A percentile compares a stretch with the other conserved stretches of the same genome.
Conservation (phyloP, 2,113 vertebrate species). For the Progne subis region DNA sequence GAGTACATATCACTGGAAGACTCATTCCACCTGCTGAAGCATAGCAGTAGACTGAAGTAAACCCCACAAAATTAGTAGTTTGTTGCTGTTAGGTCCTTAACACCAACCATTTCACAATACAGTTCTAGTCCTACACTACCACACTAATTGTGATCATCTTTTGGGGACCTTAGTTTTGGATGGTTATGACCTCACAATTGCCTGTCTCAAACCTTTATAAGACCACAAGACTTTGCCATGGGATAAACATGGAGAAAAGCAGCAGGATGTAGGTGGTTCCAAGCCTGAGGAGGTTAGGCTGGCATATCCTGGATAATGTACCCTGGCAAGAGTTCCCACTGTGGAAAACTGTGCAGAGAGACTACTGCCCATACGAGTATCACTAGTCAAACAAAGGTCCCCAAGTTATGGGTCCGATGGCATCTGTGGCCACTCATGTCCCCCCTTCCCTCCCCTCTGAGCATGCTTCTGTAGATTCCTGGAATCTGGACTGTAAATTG, state of each 20-base stretch:
- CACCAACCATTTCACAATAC: background rate
- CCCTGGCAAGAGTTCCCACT: background rate
- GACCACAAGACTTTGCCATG: background rate
- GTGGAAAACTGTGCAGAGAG: background rate
- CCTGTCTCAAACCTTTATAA: background rate
- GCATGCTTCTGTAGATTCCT: background rate
- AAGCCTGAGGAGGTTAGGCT: background rate
- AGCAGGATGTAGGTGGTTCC: background rate
- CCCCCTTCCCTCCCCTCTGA: background rate
- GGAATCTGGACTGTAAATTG: background rate
- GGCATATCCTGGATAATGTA: background rate
- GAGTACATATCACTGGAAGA: background rate
- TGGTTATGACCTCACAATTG: rapidly evolving
- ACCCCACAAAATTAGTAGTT: background rate
- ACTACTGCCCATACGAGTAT: rapidly evolving
- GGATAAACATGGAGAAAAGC: background rate
- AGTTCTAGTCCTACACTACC: background rate
- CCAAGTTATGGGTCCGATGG: background rate
- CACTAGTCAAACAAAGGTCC: background rate
- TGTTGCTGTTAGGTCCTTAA: background rate
- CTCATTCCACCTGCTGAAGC: background rate
- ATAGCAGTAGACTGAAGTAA: background rate
- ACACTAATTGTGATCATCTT: background rate
- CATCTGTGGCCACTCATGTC: background rate
- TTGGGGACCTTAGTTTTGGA: background rate